Base-by-base conservation (phyloP, 2,888 invertebrate species). In the Thelaira solivaga region DNA sequence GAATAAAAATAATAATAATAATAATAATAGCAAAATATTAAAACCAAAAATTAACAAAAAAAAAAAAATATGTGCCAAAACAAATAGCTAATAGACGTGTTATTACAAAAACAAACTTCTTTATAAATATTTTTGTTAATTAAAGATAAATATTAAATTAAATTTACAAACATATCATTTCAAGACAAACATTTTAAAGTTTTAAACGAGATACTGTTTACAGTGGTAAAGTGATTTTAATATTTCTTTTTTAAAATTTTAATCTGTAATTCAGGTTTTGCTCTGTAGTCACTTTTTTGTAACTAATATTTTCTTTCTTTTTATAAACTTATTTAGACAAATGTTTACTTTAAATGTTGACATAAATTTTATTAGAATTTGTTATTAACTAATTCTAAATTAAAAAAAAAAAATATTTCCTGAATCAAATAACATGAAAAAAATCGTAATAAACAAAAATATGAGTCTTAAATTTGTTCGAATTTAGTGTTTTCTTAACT, bases 21-120 rank as follows among this genome's bases (percentile, higher is more conserved):
- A n/a, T n/a, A 51, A 29, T 51, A 26, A 61, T 8, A 22, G 36
- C 16, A 22, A 34, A 20, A 43, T 45, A 31, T 1, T 39, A 26
- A 61, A 8, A 22, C 24, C 20, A 53, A 13, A 24, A 34, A 64
- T 20, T 36, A 64, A 62, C n/a, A 20, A 31, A 29, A 34, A n/a
- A 16, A 4, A 29, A 34, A 36, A 67, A 61, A 31, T 45, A 68
- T 69, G 75, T 75, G 75, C 76, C 65, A 71, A 71, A 69, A 26
- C 26, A 53, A 51, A 41, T 11, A 36, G 8, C 2, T 2, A 45
- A 31, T 31, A 22, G 20, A 34, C 16, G 1, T 0, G 53, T 34
- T n/a, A 24, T n/a, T 18, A 8, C 34, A 45, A 55, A 18, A 55
- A 55, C 31, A 1, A 10, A 18, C 34, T 34, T 43, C 0, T 43